Base-by-base conservation (phyloP, 2,113 vertebrate genomes). In the Nothobranchius kuhntae region DNA sequence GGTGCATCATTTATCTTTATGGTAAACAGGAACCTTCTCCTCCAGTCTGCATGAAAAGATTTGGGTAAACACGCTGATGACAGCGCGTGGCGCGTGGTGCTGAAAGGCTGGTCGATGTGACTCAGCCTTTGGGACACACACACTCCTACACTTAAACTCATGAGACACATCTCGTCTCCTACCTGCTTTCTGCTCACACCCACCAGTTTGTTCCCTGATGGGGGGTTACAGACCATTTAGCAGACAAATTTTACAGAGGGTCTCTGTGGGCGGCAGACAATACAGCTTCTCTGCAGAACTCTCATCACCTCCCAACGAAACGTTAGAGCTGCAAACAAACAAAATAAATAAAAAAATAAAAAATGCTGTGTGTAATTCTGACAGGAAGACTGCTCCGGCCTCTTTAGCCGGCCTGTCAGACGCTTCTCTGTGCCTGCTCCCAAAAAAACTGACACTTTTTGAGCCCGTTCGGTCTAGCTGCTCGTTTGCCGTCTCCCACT, bases 221-320 rank as follows among this genome's bases (percentile, higher is more conserved):
- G 58, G 53, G 21, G 51, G 64, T 75, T 80, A 63, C 81, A 60
- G 67, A 65, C 40, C 48, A 55, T 81, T 85, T 71, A 83, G 51
- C 68, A 51, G 40, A 64, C 67, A 42, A 70, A 72, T 36, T 64
- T 61, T 42, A 12, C 8, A 14, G 52, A 57, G 21, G 17, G 48
- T 52, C 52, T 61, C 60, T 50, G 40, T n/a, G 30, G 70, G 17
- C 46, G 57, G 7, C 21, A 68, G 68, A 78, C 48, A 58, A 58
- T 10, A 2, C 69, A 77, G 55, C 64, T 3, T 35, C 48, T 46
- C 45, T 13, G 58, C 14, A 55, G 62, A 64, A 57, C 30, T 58
- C 45, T 73, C 61, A 42, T 77, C 21, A 13, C 61, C 50, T 67
- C 38, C 30, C 3, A 75, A 71, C 40, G 55, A 69, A 65, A 63